Evolutionary conservation across 1,140 invertebrate genomes (phyloP), one percentile per base, ranked within the genome.

Genomic region (Trachelipus rathkii): DNA sequence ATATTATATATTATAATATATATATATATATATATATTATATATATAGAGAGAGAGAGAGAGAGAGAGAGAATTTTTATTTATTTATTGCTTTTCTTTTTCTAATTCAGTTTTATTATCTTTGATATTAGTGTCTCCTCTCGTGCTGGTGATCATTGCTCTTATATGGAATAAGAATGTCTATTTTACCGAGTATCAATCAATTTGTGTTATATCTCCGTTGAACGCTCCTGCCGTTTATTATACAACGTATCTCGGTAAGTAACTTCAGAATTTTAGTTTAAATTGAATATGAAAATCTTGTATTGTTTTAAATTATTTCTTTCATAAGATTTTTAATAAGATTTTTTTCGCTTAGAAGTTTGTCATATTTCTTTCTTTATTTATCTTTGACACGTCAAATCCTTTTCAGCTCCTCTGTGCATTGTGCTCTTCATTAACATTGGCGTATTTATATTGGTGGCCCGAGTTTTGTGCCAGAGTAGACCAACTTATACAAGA

Each of bases 381-480:
- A 60, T 60, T 60, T 60, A 60, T 4, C 50, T 3, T 4, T 15
- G 11, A 60, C 4, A 60, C 19, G 50, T 15, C 50, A 9, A 2
- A 4, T 44, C 3, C 23, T 45, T 33, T 71, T 23, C 73, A 80
- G 86, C 83, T 10, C 88, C 88, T 6, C 84, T 84, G 7, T 87
- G 86, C 73, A 53, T 87, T 69, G 86, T 89, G 19, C 82, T 89
- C 0, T 75, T 87, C 19, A 81, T 87, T 80, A 88, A 88, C 81
- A 84, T 84, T 45, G 78, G 85, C 33, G 85, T 88, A 11, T 88
- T 88, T 78, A 81, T 87, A 68, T 84, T 87, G 83, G 87, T 88
- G 23, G 84, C 84, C 0, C 79, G 85, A 43, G 86, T 88, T 1
- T 84, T 88, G 11, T 83, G 86, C 76, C 84, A 85, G 33, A 72